phyloP scores from a whole-genome alignment of 2,797 vertebrate species.

The Microctenopoma stevenorrisi region DNA sequence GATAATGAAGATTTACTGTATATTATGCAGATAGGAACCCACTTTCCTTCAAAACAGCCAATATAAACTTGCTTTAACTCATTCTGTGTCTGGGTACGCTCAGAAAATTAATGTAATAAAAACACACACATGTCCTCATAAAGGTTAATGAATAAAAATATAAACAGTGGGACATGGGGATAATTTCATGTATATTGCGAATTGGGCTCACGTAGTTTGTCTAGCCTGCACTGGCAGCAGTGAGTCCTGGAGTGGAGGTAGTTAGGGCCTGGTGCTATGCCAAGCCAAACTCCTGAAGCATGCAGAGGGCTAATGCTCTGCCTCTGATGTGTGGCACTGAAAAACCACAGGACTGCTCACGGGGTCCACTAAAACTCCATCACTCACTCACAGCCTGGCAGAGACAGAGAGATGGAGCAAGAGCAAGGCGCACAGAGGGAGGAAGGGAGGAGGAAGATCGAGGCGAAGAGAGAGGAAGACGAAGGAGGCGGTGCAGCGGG shows the following conservation, averaged over 20 bases:
- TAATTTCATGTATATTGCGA: conserved; percentile 55
- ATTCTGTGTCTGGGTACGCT: conserved; percentile 58
- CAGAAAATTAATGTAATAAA: conserved; percentile 72
- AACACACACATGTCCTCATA: conserved; percentile 68
- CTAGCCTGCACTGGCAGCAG: conserved; percentile 69
- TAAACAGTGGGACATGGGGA: conserved; percentile 64
- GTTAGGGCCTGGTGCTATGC: conserved; percentile 84
- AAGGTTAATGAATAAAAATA: conserved; percentile 79
- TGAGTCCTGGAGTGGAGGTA: conserved; percentile 71
- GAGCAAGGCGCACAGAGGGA: conserved; percentile 36
- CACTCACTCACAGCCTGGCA: conserved; percentile 80
- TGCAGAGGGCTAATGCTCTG: conserved; percentile 79
- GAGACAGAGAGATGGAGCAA: conserved; percentile 58
- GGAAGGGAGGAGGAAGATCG: conserved; percentile 44
- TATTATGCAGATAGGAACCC: conserved; percentile 67
- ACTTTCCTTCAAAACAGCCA: conserved; percentile 66
- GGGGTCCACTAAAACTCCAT: conserved; percentile 86
- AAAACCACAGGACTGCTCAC: conserved; percentile 80
- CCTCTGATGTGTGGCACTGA: conserved; percentile 79
- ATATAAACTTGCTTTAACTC: conserved; percentile 63
- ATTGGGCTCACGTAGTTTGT: conserved; percentile 65
- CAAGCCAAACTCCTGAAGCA: conserved; percentile 86
- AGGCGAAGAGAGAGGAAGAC: conserved; percentile 48
- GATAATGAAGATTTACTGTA: conserved; percentile 77
- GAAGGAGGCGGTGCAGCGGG: conserved; percentile 29